Conservation (phyloP, 2,888 invertebrate species). For the Augiades crinisus region DNA sequence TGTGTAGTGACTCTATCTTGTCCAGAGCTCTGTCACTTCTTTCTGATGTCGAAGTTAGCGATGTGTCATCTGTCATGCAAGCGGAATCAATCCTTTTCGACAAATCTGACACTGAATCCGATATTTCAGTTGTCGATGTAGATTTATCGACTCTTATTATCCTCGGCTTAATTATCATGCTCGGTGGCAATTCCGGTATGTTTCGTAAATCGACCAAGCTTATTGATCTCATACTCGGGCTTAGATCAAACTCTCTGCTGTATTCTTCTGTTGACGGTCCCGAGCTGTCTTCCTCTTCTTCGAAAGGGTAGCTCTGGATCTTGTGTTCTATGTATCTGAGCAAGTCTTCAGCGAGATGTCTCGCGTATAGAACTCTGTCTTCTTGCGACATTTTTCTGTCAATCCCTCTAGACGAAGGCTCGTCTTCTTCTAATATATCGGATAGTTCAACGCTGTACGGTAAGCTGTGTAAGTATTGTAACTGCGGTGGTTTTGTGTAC, state of each 20-base stretch:
- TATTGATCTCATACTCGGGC: conserved; percentile 57
- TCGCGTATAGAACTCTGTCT: conserved; percentile 48
- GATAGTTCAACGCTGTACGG: conserved; percentile 70
- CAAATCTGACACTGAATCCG: conserved; percentile 60
- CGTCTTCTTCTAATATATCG: conserved; percentile 73
- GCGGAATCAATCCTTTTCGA: conserved; percentile 61
- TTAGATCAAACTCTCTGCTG: conserved; percentile 59
- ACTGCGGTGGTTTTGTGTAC: conserved; percentile 62
- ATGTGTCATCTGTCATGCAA: conserved; percentile 69
- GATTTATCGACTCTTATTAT: conserved; percentile 65
- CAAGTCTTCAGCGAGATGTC: conserved; percentile 56
- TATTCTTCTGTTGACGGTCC: conserved; percentile 48
- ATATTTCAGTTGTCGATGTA: conserved; percentile 69
- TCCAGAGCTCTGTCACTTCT: conserved; percentile 62
- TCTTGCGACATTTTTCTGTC: conserved; percentile 50
- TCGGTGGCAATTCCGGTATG: conserved; percentile 70
- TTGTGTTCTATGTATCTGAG: conserved; percentile 60
- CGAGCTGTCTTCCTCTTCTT: conserved; percentile 42
- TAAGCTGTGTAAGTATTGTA: conserved; percentile 51
- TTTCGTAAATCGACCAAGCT: conserved; percentile 68
- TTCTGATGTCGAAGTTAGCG: conserved; percentile 54
- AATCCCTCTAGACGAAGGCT: conserved; percentile 54
- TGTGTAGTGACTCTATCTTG: conserved; percentile 67
- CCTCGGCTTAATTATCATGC: conserved; percentile 67
- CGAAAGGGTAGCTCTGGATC: conserved; percentile 41